A percentile compares a stretch with the other conserved stretches of the same genome.
phyloP scores from a whole-genome alignment of 2,797 vertebrate genomes.

The Centropyge bicolor region DNA sequence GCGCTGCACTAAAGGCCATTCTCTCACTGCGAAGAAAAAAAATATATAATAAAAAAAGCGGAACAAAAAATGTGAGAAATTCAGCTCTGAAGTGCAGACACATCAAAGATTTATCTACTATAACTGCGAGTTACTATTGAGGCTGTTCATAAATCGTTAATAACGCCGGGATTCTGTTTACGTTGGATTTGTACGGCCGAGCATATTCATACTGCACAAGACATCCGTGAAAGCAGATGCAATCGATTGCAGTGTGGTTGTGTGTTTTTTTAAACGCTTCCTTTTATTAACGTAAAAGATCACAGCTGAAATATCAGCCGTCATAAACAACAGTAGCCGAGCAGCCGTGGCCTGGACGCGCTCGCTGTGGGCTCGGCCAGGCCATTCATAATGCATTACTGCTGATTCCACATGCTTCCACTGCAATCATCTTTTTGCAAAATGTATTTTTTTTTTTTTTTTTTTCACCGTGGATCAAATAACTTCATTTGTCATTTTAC shows the following conservation, averaged over 20 bases:
- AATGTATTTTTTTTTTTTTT: constrained; percentile 29
- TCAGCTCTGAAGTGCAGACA: constrained; percentile 7
- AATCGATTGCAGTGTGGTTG: constrained; percentile 17
- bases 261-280: constrained; percentile 33
- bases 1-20: constrained; percentile 12
- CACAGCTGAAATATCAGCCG: constrained; percentile 4
- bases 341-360: constrained; percentile 36
- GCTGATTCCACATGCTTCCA: constrained; percentile 72
- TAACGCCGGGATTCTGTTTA: constrained; percentile 37
- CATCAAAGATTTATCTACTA: constrained; percentile 41
- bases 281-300: constrained; percentile 54
- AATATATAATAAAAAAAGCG: neutral
- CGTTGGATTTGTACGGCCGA: constrained; percentile 9
- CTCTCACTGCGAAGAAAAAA: constrained; percentile 3
- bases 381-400: constrained; percentile 73
- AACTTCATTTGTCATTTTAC: constrained; percentile 77
- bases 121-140: constrained; percentile 1
- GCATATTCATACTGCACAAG: constrained; percentile 40
- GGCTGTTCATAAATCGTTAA: constrained; percentile 53
- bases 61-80: constrained; percentile 40
- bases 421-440: constrained; percentile 59
- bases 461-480: constrained; percentile 49
- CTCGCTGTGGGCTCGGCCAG: constrained; percentile 28
- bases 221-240: constrained; percentile 10
- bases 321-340: constrained; percentile 53